Percentiles rank a stretch among this genome's conserved stretches.
These are phyloP conservation scores for Synanthedon tipuliformis DNA, from an alignment of 2,888 invertebrate genomes.

Conservation along the genomic window DNA sequence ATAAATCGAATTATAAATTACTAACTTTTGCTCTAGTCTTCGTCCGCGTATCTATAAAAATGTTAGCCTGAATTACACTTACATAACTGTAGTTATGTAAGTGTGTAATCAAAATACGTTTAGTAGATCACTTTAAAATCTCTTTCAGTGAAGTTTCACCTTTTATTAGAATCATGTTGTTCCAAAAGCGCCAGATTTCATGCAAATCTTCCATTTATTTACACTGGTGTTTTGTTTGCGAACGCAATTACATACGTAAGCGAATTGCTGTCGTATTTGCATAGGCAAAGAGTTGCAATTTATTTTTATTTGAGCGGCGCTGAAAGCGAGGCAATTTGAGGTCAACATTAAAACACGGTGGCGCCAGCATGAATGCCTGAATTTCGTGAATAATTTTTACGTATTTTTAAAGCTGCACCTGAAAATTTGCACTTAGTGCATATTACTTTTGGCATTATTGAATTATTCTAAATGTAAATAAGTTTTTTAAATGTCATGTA, in stretches of 20 bases:
- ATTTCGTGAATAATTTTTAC: background rate
- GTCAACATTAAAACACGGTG: background rate
- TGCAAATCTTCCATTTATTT: conserved; percentile 1
- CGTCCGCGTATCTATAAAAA: background rate
- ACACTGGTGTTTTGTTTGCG: conserved; percentile 2
- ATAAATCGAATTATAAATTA: no score
- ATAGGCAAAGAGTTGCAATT: background rate
- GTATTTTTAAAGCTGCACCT: background rate
- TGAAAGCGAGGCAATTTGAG: background rate
- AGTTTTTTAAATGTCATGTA: background rate
- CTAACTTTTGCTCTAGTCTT: background rate
- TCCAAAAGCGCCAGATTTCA: conserved; percentile 1
- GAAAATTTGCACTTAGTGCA: background rate
- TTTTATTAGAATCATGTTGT: no score
- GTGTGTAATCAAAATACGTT: background rate
- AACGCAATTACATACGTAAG: conserved; percentile 2
- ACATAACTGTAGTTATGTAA: no score
- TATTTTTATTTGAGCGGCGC: conserved; percentile 2
- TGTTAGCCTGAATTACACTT: background rate
- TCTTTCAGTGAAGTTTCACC: no score
- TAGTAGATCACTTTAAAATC: background rate
- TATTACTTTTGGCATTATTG: background rate
- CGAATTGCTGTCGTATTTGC: conserved; percentile 1
- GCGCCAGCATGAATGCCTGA: background rate
- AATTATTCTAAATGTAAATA: background rate